Conservation (phyloP, 2,888 invertebrate genomes). For the Tribolium freemani region DNA sequence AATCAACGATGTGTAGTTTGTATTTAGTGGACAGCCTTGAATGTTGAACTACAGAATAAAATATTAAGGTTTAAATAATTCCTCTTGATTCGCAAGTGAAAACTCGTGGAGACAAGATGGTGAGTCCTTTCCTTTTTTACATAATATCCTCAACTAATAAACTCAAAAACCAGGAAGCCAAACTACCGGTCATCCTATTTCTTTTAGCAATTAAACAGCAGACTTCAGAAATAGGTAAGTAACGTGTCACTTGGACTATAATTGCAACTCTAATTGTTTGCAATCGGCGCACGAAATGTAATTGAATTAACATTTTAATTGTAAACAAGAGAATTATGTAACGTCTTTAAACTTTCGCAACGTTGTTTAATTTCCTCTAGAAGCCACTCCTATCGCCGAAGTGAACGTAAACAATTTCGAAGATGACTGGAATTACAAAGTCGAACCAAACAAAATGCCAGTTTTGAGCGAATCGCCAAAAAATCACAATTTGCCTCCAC, state of each 20-base stretch:
- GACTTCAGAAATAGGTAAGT: not conserved
- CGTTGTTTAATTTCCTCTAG: conserved; percentile 33
- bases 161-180: not conserved
- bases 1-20: conserved; percentile 54
- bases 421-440: conserved; percentile 57
- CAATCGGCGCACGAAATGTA: not conserved
- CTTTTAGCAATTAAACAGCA: not conserved
- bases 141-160: not conserved
- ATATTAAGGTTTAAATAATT: conserved; percentile 29
- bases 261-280: not conserved
- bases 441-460: conserved; percentile 52
- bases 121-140: conserved; percentile 24
- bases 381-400: conserved; percentile 33
- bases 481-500: conserved; percentile 51
- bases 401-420: conserved; percentile 46
- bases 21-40: conserved; percentile 57
- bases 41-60: conserved; percentile 52
- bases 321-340: not conserved
- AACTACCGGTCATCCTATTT: not conserved
- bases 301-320: not conserved
- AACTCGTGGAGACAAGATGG: conserved; percentile 31
- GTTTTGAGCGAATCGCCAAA: conserved; percentile 48
- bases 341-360: not conserved
- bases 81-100: conserved; percentile 31
- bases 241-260: not conserved